Evolutionary conservation across 2,888 invertebrate species (phyloP).

Genomic region (Apoderus coryli): DNA sequence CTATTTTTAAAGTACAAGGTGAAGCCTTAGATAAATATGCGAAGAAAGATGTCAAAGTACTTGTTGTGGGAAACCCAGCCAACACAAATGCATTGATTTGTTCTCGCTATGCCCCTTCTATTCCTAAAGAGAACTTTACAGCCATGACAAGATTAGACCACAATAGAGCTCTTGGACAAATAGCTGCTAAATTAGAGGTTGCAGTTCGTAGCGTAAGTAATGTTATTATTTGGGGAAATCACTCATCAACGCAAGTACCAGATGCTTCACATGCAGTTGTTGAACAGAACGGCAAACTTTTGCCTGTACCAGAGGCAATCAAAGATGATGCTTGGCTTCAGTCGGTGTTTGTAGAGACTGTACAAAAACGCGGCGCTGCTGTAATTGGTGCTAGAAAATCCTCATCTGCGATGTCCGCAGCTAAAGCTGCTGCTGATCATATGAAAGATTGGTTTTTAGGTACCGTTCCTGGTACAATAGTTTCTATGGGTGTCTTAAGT

Average conservation of each 20-base stretch:
- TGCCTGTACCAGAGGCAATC: slow-evolving; percentile 53
- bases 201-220: slow-evolving; percentile 62
- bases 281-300: slow-evolving; percentile 34
- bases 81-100: slow-evolving; percentile 97
- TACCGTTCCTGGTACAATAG: slow-evolving; percentile 44
- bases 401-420: slow-evolving; percentile 98
- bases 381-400: slow-evolving; percentile 95
- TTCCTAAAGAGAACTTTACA: slow-evolving; percentile 90
- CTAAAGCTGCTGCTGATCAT: slow-evolving; percentile 96
- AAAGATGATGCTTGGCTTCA: slow-evolving; percentile 73
- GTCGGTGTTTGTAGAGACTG: slow-evolving; percentile 71
- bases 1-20: slow-evolving; percentile 96
- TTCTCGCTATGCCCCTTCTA: slow-evolving; percentile 88
- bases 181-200: slow-evolving; percentile 55
- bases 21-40: slow-evolving; percentile 67
- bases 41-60: slow-evolving; percentile 52
- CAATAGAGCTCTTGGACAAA: slow-evolving; percentile 84
- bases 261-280: slow-evolving; percentile 69
- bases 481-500: slow-evolving; percentile 94
- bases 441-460: slow-evolving; percentile 94
- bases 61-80: slow-evolving; percentile 98
- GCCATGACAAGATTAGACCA: slow-evolving; percentile 98
- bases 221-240: slow-evolving; percentile 98
- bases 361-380: slow-evolving; percentile 94
- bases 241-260: slow-evolving; percentile 96